These are phyloP conservation scores for Acipenser oxyrinchus DNA, from an alignment of 2,797 vertebrate genomes.

Conservation along the genomic window DNA sequence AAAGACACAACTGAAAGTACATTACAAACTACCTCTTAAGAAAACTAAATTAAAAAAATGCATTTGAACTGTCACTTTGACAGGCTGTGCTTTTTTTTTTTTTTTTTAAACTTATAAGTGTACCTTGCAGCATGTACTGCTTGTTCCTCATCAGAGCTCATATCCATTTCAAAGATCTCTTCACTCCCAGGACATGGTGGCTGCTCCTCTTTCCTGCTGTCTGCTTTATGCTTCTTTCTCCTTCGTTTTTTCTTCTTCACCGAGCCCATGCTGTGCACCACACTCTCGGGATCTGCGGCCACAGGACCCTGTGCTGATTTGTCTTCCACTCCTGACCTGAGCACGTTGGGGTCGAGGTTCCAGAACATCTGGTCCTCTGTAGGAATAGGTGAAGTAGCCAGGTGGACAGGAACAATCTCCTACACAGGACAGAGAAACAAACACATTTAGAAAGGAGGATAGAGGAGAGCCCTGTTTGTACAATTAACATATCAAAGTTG, in stretches of 20 bases:
- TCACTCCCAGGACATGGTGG: conserved; percentile 59
- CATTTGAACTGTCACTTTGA: neutral
- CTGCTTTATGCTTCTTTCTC: conserved; percentile 86
- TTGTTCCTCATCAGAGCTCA: conserved; percentile 87
- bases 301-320: conserved; percentile 33
- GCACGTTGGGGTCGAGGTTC: conserved; percentile 48
- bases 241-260: conserved; percentile 90
- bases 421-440: conserved; percentile 22
- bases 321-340: conserved; percentile 31
- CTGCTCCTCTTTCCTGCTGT: conserved; percentile 79
- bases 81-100: no score
- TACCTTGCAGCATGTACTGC: conserved; percentile 50
- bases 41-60: conserved; percentile 6
- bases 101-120: neutral
- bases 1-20: no score
- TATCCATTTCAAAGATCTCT: conserved; percentile 80
- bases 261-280: conserved; percentile 48
- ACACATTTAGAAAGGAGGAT: neutral
- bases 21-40: conserved; percentile 26
- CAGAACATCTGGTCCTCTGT: conserved; percentile 87
- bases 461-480: no score
- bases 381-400: conserved; percentile 91
- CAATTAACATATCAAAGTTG: no score
- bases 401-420: conserved; percentile 84
- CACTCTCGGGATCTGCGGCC: conserved; percentile 36